phyloP scores from a whole-genome alignment of 2,113 vertebrate species.

The Nycticryphes semicollaris region DNA sequence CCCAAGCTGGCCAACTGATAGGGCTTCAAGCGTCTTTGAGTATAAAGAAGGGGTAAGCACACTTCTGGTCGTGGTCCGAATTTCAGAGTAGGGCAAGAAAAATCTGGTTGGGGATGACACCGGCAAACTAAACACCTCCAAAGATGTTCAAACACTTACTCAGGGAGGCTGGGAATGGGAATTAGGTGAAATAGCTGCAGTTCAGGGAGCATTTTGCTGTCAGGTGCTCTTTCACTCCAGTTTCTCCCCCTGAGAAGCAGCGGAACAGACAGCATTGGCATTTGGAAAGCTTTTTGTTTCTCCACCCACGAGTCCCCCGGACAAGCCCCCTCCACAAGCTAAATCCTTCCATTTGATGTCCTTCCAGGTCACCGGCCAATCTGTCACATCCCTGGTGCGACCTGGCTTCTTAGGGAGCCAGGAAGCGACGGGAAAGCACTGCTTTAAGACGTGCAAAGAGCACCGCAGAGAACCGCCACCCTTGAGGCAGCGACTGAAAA shows the following conservation, averaged over 20 bases:
- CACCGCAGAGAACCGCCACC: accelerated
- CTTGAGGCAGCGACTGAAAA: neutral
- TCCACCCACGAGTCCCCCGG: neutral
- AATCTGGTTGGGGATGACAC: neutral
- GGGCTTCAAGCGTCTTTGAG: neutral
- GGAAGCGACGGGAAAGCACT: accelerated
- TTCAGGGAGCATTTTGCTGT: neutral
- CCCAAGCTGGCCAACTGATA: neutral
- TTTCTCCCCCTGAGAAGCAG: neutral
- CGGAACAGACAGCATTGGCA: neutral
- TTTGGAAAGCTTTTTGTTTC: constrained; percentile 23
- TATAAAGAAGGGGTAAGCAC: neutral
- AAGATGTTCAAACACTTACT: neutral
- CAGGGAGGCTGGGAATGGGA: neutral
- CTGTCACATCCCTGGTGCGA: neutral
- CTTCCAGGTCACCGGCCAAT: neutral
- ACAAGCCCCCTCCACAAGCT: neutral
- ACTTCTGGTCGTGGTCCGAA: neutral
- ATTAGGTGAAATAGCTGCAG: neutral
- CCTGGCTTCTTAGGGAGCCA: neutral
- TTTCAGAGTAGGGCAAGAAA: neutral
- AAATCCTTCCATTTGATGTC: constrained; percentile 9
- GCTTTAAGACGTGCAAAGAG: neutral
- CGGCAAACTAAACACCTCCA: neutral
- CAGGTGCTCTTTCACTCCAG: neutral